phyloP scores from a whole-genome alignment of 2,888 invertebrate genomes.

The Copidosoma aretas region DNA sequence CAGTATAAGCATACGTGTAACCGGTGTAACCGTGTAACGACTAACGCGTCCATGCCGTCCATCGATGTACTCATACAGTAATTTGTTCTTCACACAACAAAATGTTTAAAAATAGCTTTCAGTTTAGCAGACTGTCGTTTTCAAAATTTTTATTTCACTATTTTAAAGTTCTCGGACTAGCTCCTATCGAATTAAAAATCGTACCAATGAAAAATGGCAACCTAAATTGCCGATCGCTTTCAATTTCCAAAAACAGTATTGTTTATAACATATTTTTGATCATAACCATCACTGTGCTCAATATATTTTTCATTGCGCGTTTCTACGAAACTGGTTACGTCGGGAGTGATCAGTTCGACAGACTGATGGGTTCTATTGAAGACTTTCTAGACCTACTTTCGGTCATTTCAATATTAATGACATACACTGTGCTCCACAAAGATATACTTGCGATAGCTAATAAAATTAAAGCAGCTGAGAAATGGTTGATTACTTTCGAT shows the following conservation, averaged over 20 bases:
- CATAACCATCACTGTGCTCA: neutral
- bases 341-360: neutral
- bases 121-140: too few relatives aligned
- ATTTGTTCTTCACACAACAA: too few relatives aligned
- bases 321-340: neutral
- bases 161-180: neutral
- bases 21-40: too few relatives aligned
- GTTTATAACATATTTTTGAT: neutral
- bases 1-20: too few relatives aligned
- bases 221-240: neutral
- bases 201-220: neutral
- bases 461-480: too few relatives aligned
- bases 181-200: neutral
- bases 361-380: neutral
- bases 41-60: too few relatives aligned
- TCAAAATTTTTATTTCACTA: neutral
- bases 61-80: too few relatives aligned
- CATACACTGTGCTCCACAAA: too few relatives aligned
- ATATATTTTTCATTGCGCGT: neutral
- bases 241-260: neutral
- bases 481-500: too few relatives aligned
- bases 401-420: too few relatives aligned
- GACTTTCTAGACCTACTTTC: neutral
- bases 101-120: too few relatives aligned
- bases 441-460: too few relatives aligned